Evolutionary conservation across 2,888 invertebrate genomes (phyloP), one percentile per base, ranked within the genome.

Genomic region (Drosophila lutescens): DNA sequence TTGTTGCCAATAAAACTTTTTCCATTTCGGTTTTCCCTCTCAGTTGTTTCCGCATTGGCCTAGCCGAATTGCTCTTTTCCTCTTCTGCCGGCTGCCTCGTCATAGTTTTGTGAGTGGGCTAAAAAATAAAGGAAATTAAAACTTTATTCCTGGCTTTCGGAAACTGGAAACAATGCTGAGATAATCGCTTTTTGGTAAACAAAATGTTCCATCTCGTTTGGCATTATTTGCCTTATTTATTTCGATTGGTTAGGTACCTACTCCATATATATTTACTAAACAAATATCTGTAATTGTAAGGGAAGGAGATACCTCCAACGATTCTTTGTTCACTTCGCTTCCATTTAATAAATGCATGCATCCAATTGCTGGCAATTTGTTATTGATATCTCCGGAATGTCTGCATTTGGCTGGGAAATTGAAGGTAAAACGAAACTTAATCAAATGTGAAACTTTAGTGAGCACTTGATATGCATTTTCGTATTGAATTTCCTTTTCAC

Each of bases 1-100:
- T 78, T 86, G 80, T 71, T 77, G 74, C 74, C 77, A 77, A 77
- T 87, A 84, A 84, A 86, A 86, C 78, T 86, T 86, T 87, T 87
- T 74, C 76, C 83, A 81, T 78, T 85, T 83, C 58, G 53, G 74
- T 69, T 79, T 59, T 49, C 63, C 46, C 46, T 15, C 43, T 65
- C 47, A 47, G 47, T 47, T 75, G 26, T 63, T 78, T 61, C 60
- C 54, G 49, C 56, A 32, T 34, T 61, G 60, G 62, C 38, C 66
- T 38, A 20, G 15, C 47, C 15, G n/a, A 67, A 66, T 41, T 44
- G 56, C 30, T 66, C 30, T 59, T 54, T 68, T 43, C 56, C 30
- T 59, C 49, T 68, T 58, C 38, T 47, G 50, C 38, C 13, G 36
- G 51, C 9, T 70, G 70, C 61, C 55, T 34, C 34, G 70, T 70